Percentiles rank a stretch among this genome's conserved stretches.
Conservation (phyloP, 2,113 vertebrate genomes). For the Morone saxatilis region DNA sequence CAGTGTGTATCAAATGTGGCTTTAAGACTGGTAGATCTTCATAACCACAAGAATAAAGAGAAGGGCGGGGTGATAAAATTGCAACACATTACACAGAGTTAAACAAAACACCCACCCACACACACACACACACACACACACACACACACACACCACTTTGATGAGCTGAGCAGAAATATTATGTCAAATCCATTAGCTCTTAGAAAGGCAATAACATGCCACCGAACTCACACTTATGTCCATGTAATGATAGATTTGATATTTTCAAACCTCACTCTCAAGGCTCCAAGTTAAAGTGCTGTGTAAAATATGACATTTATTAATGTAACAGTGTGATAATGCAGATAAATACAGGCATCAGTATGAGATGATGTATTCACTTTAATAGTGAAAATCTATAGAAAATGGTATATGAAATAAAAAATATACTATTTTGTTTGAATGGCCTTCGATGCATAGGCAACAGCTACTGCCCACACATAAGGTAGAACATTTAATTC, state of each 20-base stretch:
- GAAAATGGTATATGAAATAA: neutral
- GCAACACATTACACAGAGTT: neutral
- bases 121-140: too few relatives aligned
- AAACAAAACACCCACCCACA: neutral
- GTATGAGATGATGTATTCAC: neutral
- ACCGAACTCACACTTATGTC: neutral
- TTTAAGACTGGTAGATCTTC: neutral
- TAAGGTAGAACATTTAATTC: neutral
- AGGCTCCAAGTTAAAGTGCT: neutral
- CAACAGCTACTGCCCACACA: neutral
- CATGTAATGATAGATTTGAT: neutral
- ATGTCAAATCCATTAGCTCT: neutral
- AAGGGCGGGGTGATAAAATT: constrained; percentile 11
- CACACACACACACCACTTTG: neutral
- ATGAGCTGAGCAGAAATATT: neutral
- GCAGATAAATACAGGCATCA: neutral
- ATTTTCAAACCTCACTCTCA: neutral
- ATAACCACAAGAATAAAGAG: neutral
- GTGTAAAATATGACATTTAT: neutral
- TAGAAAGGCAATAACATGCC: neutral
- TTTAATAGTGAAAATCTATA: neutral
- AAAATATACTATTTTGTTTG: neutral
- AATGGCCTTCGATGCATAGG: neutral
- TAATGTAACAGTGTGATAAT: neutral
- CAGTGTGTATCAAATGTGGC: neutral